Evolutionary conservation across 2,888 invertebrate genomes (phyloP), one percentile per base, ranked within the genome.

Genomic region (Netelia melanura): DNA sequence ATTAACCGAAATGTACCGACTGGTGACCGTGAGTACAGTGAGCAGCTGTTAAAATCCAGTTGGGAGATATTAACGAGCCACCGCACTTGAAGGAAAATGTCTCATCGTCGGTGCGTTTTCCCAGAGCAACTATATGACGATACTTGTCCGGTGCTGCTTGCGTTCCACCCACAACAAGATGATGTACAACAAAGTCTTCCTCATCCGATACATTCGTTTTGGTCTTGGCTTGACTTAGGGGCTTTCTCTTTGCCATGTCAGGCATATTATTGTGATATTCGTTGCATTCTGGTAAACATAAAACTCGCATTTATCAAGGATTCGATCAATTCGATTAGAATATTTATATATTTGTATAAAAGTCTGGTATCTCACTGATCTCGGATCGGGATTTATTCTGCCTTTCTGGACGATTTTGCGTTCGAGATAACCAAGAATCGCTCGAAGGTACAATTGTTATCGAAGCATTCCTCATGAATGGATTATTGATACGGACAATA

Each of bases 21-120:
- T 54, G 62, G 67, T 68, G 44, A 5, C 85, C 86, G 25, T 86
- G 70, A 84, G 89, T 89, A 62, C 90, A 90, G 58, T 90, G 91
- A 8, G 90, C 91, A 17, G 90, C 90, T 0, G 88, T 89, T 38
- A 90, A 81, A 25, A 90, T 85, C 90, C 90, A 90, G 17, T 67
- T 67, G 11, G 87, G 86, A 10, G 91, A 84, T 62, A 90, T 86
- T 2, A 90, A 71, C 0, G 85, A 83, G 0, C 87, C 90, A 0
- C 91, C 90, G 3, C 90, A 90, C 0, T 62, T 64, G 5, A 87
- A 52, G 5, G 0, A n/a, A 43, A 91, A 89, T 10, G 8, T 68
- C 2, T 43, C 21, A 9, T 82, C 17, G 8, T 1, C 0, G 0
- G 6, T 6, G 5, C 0, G 44, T 81, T 3, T 85, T 8, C 90